phyloP scores from a whole-genome alignment of 2,888 invertebrate genomes.

The Acholoe squamosa region DNA sequence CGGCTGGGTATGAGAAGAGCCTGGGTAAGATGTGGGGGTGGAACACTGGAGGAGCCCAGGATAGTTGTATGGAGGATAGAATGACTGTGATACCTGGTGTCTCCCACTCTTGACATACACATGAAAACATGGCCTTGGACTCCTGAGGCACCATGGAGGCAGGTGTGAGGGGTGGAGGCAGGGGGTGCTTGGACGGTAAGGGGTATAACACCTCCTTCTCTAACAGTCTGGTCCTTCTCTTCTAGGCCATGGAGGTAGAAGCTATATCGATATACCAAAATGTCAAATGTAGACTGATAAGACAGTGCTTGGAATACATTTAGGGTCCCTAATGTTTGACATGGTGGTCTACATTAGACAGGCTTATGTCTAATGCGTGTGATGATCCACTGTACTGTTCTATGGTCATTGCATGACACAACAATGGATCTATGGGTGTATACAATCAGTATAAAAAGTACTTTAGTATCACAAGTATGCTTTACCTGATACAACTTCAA shows the following conservation, averaged over 20 bases:
- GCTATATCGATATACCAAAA: too few species aligned
- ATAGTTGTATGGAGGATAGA: conserved; percentile 2
- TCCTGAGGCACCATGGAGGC: conserved; percentile 17
- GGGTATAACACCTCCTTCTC: neutral
- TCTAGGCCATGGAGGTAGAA: neutral
- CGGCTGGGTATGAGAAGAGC: neutral
- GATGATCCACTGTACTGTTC: too few species aligned
- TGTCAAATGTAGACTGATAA: too few species aligned
- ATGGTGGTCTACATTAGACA: too few species aligned
- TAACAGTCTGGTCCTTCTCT: neutral
- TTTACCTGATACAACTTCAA: too few species aligned
- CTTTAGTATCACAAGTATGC: too few species aligned
- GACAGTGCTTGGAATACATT: too few species aligned
- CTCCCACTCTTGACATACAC: neutral
- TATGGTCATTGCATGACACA: too few species aligned
- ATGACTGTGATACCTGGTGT: conserved; percentile 9
- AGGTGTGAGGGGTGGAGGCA: neutral
- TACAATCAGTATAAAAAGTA: too few species aligned
- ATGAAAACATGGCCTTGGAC: conserved; percentile 3
- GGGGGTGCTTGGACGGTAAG: neutral
- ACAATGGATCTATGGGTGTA: too few species aligned
- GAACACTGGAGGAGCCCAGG: neutral
- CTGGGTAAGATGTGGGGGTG: neutral
- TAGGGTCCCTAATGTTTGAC: too few species aligned
- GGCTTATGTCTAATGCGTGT: too few species aligned